These are phyloP conservation scores for Pharmacophagus antenor DNA, from an alignment of 2,888 invertebrate genomes.

Conservation along the genomic window DNA sequence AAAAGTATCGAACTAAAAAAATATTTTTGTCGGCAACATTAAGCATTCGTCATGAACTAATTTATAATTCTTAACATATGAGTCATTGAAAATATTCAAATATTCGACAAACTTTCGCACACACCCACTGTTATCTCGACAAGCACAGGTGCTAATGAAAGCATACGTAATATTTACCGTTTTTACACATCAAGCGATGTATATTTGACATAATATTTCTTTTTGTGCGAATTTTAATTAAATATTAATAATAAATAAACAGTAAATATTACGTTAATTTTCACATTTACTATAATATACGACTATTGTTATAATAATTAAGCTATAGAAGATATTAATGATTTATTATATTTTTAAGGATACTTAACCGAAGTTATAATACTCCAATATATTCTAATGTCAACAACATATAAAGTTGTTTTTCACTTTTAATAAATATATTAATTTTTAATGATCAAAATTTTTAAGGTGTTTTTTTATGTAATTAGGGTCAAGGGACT, in stretches of 20 bases:
- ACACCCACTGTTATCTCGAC: slow-evolving; percentile 42
- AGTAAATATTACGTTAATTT: neutral
- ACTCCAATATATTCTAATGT: neutral
- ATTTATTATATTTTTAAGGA: neutral
- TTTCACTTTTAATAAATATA: neutral
- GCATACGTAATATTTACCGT: slow-evolving; percentile 35
- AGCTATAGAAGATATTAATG: too few relatives aligned
- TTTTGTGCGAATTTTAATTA: neutral
- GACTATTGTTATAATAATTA: neutral
- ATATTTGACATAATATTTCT: neutral
- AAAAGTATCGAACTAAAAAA: slow-evolving; percentile 1
- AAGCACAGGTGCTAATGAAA: slow-evolving; percentile 48
- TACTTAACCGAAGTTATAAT: neutral
- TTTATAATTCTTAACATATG: slow-evolving; percentile 13
- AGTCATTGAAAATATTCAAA: slow-evolving; percentile 33
- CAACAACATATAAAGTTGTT: neutral
- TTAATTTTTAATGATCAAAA: neutral
- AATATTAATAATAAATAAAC: neutral
- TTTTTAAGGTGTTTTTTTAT: neutral
- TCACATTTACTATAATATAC: neutral
- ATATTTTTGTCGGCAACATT: slow-evolving; percentile 6
- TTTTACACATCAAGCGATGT: neutral
- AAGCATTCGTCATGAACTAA: neutral
- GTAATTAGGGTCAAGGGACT: neutral
- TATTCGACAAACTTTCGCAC: slow-evolving; percentile 37